Evolutionary conservation across 2,888 invertebrate genomes (phyloP).

Genomic region (Eilema caniola): DNA sequence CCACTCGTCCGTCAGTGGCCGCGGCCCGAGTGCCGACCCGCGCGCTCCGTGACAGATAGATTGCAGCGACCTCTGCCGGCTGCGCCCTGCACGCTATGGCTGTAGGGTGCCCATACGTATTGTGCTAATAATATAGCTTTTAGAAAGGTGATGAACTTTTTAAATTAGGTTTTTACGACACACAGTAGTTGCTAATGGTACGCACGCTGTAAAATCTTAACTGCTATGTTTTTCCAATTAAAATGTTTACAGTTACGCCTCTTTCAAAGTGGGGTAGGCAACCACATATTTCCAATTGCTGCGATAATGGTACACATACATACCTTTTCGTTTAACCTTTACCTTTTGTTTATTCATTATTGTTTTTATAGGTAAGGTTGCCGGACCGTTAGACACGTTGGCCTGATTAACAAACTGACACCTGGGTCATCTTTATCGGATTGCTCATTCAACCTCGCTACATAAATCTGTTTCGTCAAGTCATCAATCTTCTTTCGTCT

Average conservation of each 20-base stretch:
- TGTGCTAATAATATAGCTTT: not conserved
- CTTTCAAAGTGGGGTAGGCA: no score
- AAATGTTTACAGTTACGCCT: no score
- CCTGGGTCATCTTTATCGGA: no score
- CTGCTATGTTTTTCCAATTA: no score
- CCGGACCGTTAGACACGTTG: no score
- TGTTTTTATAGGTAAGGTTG: no score
- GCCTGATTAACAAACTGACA: no score
- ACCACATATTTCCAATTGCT: no score
- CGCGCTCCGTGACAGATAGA: conserved; percentile 54
- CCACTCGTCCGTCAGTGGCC: conserved; percentile 17
- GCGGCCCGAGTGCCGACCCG: conserved; percentile 27
- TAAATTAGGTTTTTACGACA: not conserved
- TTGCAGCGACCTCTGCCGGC: conserved; percentile 52
- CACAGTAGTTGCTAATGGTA: not conserved
- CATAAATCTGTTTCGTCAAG: not conserved
- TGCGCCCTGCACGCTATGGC: conserved; percentile 35
- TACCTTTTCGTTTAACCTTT: no score
- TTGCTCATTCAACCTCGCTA: not conserved
- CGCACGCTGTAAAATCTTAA: no score
- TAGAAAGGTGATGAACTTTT: not conserved
- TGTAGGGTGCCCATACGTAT: conserved; percentile 32
- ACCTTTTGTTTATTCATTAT: no score
- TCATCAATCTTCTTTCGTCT: not conserved
- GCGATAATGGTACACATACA: no score